These are phyloP conservation scores for Pangasius macronema DNA, from an alignment of 2,797 vertebrate species.

Conservation along the genomic window DNA sequence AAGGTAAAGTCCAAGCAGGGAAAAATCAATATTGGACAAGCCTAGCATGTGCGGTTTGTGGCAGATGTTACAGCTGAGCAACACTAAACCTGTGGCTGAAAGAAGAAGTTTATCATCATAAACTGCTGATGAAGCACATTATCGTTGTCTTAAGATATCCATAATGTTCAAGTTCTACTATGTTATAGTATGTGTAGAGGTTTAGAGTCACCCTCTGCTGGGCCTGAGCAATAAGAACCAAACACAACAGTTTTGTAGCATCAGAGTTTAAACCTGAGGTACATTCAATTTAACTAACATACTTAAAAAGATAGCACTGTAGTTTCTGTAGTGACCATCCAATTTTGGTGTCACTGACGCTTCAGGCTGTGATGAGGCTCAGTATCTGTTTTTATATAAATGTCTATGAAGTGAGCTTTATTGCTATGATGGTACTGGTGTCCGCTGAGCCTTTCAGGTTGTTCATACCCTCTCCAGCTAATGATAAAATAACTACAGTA, in stretches of 20 bases:
- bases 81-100: background rate
- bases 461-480: background rate
- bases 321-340: background rate
- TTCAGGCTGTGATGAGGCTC: background rate
- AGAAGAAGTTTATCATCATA: slow-evolving; percentile 1
- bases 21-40: background rate
- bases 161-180: background rate
- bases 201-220: background rate
- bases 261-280: background rate
- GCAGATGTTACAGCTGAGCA: background rate
- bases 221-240: background rate
- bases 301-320: background rate
- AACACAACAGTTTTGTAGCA: background rate
- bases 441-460: background rate
- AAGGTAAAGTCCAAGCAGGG: background rate
- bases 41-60: background rate
- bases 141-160: background rate
- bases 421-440: background rate
- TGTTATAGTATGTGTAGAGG: background rate
- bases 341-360: background rate
- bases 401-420: background rate
- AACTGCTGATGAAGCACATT: background rate
- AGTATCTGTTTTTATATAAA: background rate
- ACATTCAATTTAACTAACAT: background rate
- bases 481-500: background rate